A percentile compares a stretch with the other conserved stretches of the same genome.
Conservation (phyloP, 2,113 vertebrate genomes). For the Paramormyrops kingsleyae region DNA sequence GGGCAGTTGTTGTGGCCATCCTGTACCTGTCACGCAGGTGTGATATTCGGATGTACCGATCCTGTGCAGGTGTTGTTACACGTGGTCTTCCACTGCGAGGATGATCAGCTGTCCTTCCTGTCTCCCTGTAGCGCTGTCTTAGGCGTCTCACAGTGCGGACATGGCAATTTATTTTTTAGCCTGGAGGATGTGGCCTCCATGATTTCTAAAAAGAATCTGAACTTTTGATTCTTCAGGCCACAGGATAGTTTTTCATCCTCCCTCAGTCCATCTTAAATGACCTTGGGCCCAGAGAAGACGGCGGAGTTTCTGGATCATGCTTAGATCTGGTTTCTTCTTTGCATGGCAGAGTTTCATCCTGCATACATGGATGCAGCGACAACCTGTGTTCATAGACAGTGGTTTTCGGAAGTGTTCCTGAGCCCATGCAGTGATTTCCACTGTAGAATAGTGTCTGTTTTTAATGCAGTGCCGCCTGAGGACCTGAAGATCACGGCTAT, state of each 20-base stretch:
- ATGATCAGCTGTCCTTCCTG: too few species aligned
- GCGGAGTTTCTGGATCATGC: rapidly evolving
- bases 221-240: background rate
- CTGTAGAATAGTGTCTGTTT: background rate
- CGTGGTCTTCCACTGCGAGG: too few species aligned
- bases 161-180: too few species aligned
- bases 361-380: background rate
- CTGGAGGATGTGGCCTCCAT: background rate
- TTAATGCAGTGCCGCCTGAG: background rate
- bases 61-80: too few species aligned
- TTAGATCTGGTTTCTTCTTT: background rate
- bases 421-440: background rate
- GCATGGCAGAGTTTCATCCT: background rate
- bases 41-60: too few species aligned
- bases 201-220: background rate
- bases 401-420: background rate
- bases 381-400: background rate
- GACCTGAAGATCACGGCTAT: background rate
- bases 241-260: background rate
- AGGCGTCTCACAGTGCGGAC: too few species aligned
- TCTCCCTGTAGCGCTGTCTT: too few species aligned
- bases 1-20: too few species aligned
- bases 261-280: background rate
- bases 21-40: too few species aligned
- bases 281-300: background rate